A percentile compares a stretch with the other conserved stretches of the same genome.
These are phyloP conservation scores for Solenodon paradoxus DNA, from an alignment of 2,113 vertebrate species.

Conservation along the genomic window DNA sequence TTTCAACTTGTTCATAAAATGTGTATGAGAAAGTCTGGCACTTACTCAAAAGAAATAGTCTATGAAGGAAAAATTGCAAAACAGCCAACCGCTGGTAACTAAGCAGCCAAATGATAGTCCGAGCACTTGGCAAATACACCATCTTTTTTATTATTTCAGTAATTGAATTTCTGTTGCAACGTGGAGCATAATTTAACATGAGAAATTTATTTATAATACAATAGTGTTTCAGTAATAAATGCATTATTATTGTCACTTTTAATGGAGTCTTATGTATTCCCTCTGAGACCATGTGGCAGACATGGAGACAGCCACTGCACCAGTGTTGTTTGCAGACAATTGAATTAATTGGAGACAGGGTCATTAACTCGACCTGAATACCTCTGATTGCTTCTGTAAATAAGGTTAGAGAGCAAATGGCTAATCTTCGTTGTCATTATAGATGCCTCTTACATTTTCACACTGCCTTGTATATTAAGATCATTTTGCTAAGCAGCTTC, in stretches of 20 bases:
- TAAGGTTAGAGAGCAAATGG: conserved; percentile 88
- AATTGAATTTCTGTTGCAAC: conserved; percentile 91
- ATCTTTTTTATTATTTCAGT: conserved; percentile 88
- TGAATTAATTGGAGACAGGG: conserved; percentile 89
- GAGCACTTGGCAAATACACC: conserved; percentile 83
- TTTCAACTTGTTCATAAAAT: conserved; percentile 87
- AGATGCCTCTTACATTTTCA: conserved; percentile 86
- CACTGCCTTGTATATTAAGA: conserved; percentile 87
- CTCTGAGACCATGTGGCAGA: conserved; percentile 82
- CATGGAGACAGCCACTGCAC: conserved; percentile 83
- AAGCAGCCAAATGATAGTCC: conserved; percentile 86
- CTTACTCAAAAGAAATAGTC: conserved; percentile 86
- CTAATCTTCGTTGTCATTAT: conserved; percentile 86
- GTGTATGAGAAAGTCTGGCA: conserved; percentile 83
- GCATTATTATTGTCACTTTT: conserved; percentile 88
- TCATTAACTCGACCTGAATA: conserved; percentile 89
- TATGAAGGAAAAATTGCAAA: conserved; percentile 83
- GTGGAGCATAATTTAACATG: conserved; percentile 85
- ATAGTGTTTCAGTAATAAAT: conserved; percentile 86
- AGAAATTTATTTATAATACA: conserved; percentile 89
- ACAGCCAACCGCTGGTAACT: conserved; percentile 85
- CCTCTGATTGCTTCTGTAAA: conserved; percentile 88
- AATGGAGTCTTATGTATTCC: conserved; percentile 84
- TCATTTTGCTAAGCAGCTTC: conserved; percentile 86
- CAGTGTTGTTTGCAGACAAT: conserved; percentile 88